Evolutionary conservation across 1,140 invertebrate genomes (phyloP), one percentile per base, ranked within the genome.

Genomic region (Leucophenga varia): DNA sequence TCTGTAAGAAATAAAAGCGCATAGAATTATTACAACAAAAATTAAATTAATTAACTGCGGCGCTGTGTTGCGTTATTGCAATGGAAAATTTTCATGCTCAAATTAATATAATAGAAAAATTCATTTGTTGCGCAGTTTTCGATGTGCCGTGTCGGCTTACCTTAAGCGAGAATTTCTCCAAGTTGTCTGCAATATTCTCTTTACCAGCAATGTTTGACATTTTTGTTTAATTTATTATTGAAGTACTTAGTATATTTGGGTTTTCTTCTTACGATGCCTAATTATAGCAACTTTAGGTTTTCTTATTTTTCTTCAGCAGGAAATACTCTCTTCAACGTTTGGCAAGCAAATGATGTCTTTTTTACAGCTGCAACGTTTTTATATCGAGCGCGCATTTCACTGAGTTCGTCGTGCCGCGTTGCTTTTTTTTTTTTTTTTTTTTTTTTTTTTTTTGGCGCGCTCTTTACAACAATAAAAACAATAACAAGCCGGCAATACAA

Each of bases 131-230:
- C 22, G 2, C n/a, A 13, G 6, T 19, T 34, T 10, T 22, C 32
- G 10, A 12, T 45, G 13, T 13, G 16, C 13, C 21, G 20, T 17
- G n/a, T 16, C 44, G 48, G 34, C 43, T 43, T 54, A 72, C 72
- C 67, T 74, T 73, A n/a, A 73, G 56, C 14, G 71, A 61, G 51
- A 74, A 67, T 30, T 74, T 73, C 45, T 74, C 72, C 71, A 74
- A 52, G 39, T 73, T 73, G 55, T 73, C 72, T 22, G 71, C 50
- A 50, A 74, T 65, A 48, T 74, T 74, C 70, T 73, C 72, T 35
- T 74, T 74, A 28, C 70, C 68, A 52, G 61, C 61, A 43, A 65
- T 40, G 52, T 59, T 56, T 57, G 65, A 48, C 60, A 59, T 65
- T 36, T 44, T 63, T 48, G 7, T 43, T 18, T 9, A 32, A 44